Percentiles rank a stretch among this genome's conserved stretches.
Conservation (phyloP, 2,113 vertebrate genomes). For the Oophaga pumilio region DNA sequence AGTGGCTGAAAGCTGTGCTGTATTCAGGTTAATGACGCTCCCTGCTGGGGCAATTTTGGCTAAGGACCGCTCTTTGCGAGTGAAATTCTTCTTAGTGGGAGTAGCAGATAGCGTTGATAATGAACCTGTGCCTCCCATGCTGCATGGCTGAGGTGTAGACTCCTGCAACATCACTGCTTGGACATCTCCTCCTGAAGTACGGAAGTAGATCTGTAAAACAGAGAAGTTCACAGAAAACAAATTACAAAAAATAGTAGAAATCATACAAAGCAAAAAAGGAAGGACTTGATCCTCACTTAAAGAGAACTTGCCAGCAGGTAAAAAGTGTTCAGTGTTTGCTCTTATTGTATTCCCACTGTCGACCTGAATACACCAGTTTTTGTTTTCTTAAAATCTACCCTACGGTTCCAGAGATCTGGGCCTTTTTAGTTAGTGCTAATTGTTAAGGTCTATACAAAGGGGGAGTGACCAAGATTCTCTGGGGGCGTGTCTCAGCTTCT, state of each 20-base stretch:
- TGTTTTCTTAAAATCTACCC: no score
- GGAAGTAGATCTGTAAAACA: constrained; percentile 82
- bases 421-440: no score
- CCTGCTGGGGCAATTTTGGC: constrained; percentile 93
- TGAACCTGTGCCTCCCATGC: constrained; percentile 52
- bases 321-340: no score
- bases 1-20: constrained; percentile 82
- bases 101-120: not conserved
- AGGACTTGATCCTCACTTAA: not conserved
- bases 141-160: constrained; percentile 56
- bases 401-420: no score
- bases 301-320: no score
- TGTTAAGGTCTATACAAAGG: no score
- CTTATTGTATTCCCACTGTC: no score
- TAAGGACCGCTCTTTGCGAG: constrained; percentile 86
- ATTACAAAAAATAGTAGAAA: accelerated
- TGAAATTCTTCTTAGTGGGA: constrained; percentile 54
- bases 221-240: not conserved
- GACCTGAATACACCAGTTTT: no score
- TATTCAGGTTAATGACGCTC: constrained; percentile 84
- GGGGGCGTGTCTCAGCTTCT: no score
- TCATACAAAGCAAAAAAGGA: not conserved
- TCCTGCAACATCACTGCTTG: constrained; percentile 89
- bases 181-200: constrained; percentile 86
- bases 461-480: no score